phyloP scores from a whole-genome alignment of 2,797 vertebrate genomes.

The Falco cherrug region DNA sequence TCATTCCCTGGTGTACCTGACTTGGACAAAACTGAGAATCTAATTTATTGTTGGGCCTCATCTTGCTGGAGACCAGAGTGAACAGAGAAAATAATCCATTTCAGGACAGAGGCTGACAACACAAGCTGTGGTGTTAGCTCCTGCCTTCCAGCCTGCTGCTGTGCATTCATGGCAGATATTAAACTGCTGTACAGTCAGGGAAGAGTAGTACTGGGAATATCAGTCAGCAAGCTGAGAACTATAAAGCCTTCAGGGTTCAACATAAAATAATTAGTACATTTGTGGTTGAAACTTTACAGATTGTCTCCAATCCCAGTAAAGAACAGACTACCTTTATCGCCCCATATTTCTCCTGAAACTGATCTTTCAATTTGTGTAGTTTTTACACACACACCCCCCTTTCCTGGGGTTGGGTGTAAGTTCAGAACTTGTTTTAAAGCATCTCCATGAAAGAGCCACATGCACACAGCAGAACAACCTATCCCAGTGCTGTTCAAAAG shows the following conservation, averaged over 20 bases:
- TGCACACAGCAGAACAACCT: background rate
- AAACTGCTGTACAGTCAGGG: background rate
- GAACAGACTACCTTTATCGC: background rate
- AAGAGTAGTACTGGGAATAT: background rate
- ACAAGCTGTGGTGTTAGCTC: background rate
- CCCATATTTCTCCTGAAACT: background rate
- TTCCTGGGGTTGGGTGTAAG: background rate
- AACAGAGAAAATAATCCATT: background rate
- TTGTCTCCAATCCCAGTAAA: background rate
- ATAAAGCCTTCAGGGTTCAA: background rate
- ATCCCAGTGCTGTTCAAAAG: background rate
- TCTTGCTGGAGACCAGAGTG: background rate
- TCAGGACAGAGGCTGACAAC: background rate
- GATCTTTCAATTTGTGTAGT: background rate
- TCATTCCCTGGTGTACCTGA: background rate
- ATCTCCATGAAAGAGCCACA: accelerated
- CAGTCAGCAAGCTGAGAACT: background rate
- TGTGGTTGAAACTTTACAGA: background rate
- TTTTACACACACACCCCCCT: background rate
- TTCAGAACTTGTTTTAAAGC: background rate
- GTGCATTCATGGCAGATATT: background rate
- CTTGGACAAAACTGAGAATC: background rate
- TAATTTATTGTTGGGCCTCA: background rate
- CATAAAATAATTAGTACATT: background rate
- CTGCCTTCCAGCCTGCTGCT: background rate